Base-by-base conservation (phyloP, 2,113 vertebrate genomes). In the Gobius niger region DNA sequence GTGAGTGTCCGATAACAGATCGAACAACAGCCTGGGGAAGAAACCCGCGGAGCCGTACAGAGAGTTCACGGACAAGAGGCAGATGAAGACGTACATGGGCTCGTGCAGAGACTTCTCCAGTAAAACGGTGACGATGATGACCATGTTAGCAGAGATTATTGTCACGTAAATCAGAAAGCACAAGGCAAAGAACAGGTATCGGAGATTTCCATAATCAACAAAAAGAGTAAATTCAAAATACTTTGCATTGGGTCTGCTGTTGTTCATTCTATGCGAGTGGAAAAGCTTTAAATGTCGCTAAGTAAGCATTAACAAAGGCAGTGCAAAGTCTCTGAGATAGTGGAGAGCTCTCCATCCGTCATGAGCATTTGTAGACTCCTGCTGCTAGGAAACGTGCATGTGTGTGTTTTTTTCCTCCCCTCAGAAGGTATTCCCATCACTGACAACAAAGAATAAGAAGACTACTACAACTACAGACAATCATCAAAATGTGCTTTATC, bases 31-130 rank as follows among this genome's bases (percentile, higher is more conserved):
- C 41, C 57, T 60, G 57, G 57, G 57, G 34, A 60, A 60, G 57
- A 60, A 24, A 16, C 61, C 81, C 4, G 71, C 14, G 0, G 77
- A 72, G 54, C 82, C 77, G 3, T 44, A 71, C 67, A 83, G 74
- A 68, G 74, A 63, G 74, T 83, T 83, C 0, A 75, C 12, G 13
- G 14, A 80, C 42, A 80, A 68, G 63, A 11, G 75, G 61, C 56
- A 72, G 68, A 83, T 63, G 5, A 83, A 83, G 1, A 83, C 7
- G 2, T n/a, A 60, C 57, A 60, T 60, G 1, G 57, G 57, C 57
- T 60, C 40, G 14, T 60, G 57, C 40, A 60, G 9, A 15, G 57
- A 60, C 5, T 42, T 60, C 7, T 60, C 57, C 6, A 60, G 15
- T 3, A n/a, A 54, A 15, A 80, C 41, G 1, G 47, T 59, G 9